Conservation (phyloP, 2,797 vertebrate genomes). For the Microctenopoma stevenorrisi region DNA sequence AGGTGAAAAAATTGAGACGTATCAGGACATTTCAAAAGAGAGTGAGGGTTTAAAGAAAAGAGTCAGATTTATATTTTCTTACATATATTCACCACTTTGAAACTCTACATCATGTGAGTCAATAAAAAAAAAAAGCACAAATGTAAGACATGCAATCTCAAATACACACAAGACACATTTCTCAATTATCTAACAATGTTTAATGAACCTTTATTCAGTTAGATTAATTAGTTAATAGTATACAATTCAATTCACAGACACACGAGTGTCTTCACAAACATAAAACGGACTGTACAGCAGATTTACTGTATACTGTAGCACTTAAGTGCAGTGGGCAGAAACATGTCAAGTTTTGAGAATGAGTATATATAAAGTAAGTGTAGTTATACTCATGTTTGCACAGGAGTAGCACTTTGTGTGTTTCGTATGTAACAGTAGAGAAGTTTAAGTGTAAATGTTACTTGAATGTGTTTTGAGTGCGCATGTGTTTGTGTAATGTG, state of each 20-base stretch:
- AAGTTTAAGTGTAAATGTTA: slow-evolving; percentile 63
- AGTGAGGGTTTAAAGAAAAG: not conserved
- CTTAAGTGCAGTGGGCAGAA: slow-evolving; percentile 76
- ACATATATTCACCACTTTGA: not conserved
- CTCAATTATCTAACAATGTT: slow-evolving; percentile 84
- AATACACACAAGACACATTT: slow-evolving; percentile 58
- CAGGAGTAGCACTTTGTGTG: slow-evolving; percentile 47
- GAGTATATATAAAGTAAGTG: slow-evolving; percentile 73
- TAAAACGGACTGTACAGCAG: slow-evolving; percentile 86
- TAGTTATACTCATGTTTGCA: slow-evolving; percentile 65
- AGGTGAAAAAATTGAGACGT: not conserved
- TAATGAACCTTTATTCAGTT: slow-evolving; percentile 85
- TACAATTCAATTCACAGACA: slow-evolving; percentile 88
- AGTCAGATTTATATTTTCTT: not conserved
- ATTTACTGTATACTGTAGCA: slow-evolving; percentile 77
- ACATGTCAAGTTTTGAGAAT: slow-evolving; percentile 77
- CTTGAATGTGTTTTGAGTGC: slow-evolving; percentile 52
- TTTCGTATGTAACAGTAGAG: slow-evolving; percentile 56
- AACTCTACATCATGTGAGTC: not conserved
- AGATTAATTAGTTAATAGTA: slow-evolving; percentile 87
- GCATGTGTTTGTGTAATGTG: slow-evolving; percentile 55
- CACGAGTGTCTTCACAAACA: slow-evolving; percentile 87
- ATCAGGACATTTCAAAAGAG: not conserved
- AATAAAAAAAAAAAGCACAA: slow-evolving; percentile 5
- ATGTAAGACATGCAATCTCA: slow-evolving; percentile 20